Base-by-base conservation (phyloP, 2,797 vertebrate genomes). In the Macroramphosus scolopax region DNA sequence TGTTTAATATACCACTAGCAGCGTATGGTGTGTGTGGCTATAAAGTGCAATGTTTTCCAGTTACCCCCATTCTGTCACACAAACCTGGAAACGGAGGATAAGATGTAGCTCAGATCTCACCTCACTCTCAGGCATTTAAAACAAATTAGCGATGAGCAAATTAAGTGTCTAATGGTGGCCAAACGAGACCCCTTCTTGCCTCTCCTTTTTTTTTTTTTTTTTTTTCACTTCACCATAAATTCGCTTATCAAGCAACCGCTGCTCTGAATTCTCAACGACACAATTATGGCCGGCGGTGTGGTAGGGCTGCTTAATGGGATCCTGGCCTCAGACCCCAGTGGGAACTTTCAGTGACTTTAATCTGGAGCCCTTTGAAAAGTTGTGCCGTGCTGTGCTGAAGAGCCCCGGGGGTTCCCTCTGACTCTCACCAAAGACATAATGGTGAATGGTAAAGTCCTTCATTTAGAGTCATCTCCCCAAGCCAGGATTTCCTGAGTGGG, bases 321-420 rank as follows among this genome's bases (percentile, higher is more conserved):
- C 86, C 83, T 84, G 86, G 87, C 87, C 87, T 84, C 84, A 87
- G 82, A 87, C 85, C 86, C 86, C 82, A 80, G 78, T 89, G 88
- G 85, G 84, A 89, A 89, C 87, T 88, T 89, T 88, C 84, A 83
- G 79, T 83, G 87, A 88, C 89, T 90, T 89, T 90, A 89, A 90
- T 90, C 87, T 87, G 82, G 78, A 87, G 78, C 84, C 82, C 82
- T 89, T 90, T 88, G 84, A 90, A 89, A 89, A 88, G 82, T 89
- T 88, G 87, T 85, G 77, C 79, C 58, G 75, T 78, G 83, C 81
- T 78, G 75, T 75, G 82, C 84, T 76, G 80, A 77, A 68, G 80
- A 74, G 82, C 87, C 87, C 80, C 71, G 32, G 83, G 80, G 82
- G 75, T 77, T 81, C 79, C 83, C 85, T 86, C 80, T 81, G 85